Evolutionary conservation across 2,888 invertebrate species (phyloP).

Genomic region (Lymantria dispar): DNA sequence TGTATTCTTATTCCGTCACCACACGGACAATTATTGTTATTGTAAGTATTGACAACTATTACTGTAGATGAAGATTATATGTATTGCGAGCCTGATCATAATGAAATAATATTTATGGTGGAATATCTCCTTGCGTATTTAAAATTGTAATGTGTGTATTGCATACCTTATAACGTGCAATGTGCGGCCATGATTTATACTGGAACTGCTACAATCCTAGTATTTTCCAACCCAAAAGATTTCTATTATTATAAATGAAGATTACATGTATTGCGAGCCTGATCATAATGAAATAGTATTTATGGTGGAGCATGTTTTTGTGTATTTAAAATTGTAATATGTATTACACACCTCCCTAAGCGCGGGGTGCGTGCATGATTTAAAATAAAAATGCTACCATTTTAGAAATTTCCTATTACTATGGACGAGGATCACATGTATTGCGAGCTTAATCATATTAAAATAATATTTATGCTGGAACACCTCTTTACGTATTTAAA

Average conservation of each 20-base stretch:
- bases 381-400: too few relatives aligned
- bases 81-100: neutral
- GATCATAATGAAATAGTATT: slow-evolving; percentile 2
- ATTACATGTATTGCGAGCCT: neutral
- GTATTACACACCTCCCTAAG: too few relatives aligned
- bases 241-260: neutral
- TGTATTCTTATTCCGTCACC: too few relatives aligned
- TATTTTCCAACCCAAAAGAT: too few relatives aligned
- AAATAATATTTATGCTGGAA: neutral
- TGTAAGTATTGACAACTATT: too few relatives aligned
- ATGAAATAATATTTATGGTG: slow-evolving; percentile 1
- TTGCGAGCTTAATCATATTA: neutral
- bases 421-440: neutral
- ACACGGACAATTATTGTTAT: too few relatives aligned
- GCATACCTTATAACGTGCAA: too few relatives aligned
- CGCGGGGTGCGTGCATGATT: too few relatives aligned
- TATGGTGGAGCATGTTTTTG: neutral
- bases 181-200: too few relatives aligned
- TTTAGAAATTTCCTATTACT: neutral
- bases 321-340: neutral
- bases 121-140: neutral
- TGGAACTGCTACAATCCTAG: too few relatives aligned
- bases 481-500: neutral
- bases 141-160: neutral
- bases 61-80: neutral